phyloP scores from a whole-genome alignment of 2,797 vertebrate genomes.

The Syngnathus acus region DNA sequence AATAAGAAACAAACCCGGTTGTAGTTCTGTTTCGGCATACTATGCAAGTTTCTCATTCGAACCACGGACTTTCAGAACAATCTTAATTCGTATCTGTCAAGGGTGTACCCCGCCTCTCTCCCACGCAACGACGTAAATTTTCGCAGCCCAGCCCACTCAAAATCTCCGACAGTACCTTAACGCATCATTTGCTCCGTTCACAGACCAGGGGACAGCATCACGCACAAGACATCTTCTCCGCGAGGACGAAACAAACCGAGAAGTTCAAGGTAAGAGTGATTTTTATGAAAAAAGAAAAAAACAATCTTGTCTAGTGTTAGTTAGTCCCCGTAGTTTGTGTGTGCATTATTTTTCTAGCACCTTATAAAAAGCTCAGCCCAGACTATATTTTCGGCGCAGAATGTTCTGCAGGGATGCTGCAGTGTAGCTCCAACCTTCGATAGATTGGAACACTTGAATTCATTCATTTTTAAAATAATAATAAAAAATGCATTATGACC shows the following conservation, averaged over 20 bases:
- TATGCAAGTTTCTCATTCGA: neutral
- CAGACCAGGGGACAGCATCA: conserved; percentile 22
- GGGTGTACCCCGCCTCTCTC: too few species aligned
- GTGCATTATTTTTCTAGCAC: conserved; percentile 9
- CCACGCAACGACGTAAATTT: neutral
- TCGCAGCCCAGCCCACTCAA: accelerated
- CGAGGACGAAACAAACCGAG: conserved; percentile 17
- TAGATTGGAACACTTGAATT: neutral
- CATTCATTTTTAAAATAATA: neutral
- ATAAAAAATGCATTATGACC: neutral
- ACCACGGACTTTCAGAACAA: too few species aligned
- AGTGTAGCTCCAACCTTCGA: neutral
- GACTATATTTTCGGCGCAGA: neutral
- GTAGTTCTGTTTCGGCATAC: neutral
- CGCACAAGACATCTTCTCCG: conserved; percentile 35
- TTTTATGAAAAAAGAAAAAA: neutral
- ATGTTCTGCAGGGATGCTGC: conserved; percentile 51
- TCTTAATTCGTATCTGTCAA: too few species aligned
- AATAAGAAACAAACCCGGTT: neutral
- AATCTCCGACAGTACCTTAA: conserved; percentile 29
- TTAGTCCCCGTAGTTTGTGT: neutral
- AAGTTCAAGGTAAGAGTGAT: conserved; percentile 33
- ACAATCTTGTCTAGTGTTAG: accelerated
- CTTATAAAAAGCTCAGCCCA: conserved; percentile 23
- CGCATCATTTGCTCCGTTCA: conserved; percentile 37